phyloP scores from a whole-genome alignment of 2,888 invertebrate species.

The Ichneumoninae sp. region DNA sequence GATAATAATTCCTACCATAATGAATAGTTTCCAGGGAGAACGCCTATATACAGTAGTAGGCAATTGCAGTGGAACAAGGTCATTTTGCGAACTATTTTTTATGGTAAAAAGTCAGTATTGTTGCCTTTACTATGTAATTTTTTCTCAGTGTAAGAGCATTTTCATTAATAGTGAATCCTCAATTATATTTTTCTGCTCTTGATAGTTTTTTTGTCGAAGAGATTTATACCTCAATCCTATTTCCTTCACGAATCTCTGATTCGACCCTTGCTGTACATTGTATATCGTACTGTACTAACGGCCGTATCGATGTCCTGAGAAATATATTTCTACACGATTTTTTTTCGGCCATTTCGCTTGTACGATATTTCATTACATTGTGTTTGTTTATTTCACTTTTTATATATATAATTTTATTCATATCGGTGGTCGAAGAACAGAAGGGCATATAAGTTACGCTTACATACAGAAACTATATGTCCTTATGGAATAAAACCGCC shows the following conservation, averaged over 20 bases:
- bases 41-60: too few relatives aligned
- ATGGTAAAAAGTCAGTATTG: too few relatives aligned
- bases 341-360: constrained; percentile 1
- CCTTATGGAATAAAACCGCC: too few relatives aligned
- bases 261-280: constrained; percentile 30
- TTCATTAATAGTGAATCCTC: not conserved
- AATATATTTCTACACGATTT: constrained; percentile 34
- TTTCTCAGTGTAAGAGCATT: not conserved
- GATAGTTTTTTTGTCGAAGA: not conserved
- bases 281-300: constrained; percentile 45
- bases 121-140: too few relatives aligned
- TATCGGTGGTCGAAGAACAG: not conserved
- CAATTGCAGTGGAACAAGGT: too few relatives aligned
- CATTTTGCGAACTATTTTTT: too few relatives aligned
- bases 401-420: not conserved
- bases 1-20: too few relatives aligned
- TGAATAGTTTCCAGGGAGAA: too few relatives aligned
- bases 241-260: constrained; percentile 18
- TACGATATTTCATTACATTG: constrained; percentile 20
- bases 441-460: too few relatives aligned
- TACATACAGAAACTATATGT: too few relatives aligned
- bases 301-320: constrained; percentile 25
- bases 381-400: constrained; percentile 26
- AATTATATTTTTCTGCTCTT: constrained; percentile 7
- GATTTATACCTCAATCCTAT: constrained; percentile 22